Conservation (phyloP, 2,888 invertebrate species). For the Autographa pulchrina region DNA sequence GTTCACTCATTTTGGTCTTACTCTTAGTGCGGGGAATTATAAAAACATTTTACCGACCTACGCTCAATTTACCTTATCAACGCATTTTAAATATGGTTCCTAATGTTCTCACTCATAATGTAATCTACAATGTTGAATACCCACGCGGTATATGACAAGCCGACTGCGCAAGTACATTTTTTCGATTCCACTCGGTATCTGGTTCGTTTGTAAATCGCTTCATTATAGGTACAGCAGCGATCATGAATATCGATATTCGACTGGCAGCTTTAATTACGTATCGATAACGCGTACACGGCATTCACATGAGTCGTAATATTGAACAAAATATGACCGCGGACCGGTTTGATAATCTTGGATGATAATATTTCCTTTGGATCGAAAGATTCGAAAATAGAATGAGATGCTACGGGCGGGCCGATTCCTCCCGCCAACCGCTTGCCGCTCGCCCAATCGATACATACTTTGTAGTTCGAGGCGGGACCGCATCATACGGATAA, state of each 20-base stretch:
- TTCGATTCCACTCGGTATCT: conserved; percentile 31
- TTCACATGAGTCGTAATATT: conserved; percentile 55
- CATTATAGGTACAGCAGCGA: conserved; percentile 52
- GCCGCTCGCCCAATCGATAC: conserved; percentile 78
- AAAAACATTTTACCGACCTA: conserved; percentile 48
- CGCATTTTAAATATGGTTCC: conserved; percentile 59
- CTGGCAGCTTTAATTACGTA: conserved; percentile 53
- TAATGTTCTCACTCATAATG: conserved; percentile 38
- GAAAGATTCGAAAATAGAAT: conserved; percentile 76
- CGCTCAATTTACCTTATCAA: conserved; percentile 54
- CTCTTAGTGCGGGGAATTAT: conserved; percentile 43
- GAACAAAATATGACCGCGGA: conserved; percentile 64
- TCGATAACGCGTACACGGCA: conserved; percentile 49
- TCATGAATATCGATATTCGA: conserved; percentile 42
- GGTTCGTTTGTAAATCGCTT: conserved; percentile 58
- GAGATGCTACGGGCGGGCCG: conserved; percentile 59
- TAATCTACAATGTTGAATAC: conserved; percentile 51
- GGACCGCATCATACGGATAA: conserved; percentile 61
- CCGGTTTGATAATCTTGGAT: conserved; percentile 66
- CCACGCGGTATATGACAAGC: conserved; percentile 22
- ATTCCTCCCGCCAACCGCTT: conserved; percentile 65
- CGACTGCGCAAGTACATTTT: conserved; percentile 27
- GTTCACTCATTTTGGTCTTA: conserved; percentile 27
- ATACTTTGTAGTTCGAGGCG: conserved; percentile 75
- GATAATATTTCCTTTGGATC: conserved; percentile 72